Evolutionary conservation across 2,797 vertebrate species (phyloP).

Genomic region (Nasua narica): DNA sequence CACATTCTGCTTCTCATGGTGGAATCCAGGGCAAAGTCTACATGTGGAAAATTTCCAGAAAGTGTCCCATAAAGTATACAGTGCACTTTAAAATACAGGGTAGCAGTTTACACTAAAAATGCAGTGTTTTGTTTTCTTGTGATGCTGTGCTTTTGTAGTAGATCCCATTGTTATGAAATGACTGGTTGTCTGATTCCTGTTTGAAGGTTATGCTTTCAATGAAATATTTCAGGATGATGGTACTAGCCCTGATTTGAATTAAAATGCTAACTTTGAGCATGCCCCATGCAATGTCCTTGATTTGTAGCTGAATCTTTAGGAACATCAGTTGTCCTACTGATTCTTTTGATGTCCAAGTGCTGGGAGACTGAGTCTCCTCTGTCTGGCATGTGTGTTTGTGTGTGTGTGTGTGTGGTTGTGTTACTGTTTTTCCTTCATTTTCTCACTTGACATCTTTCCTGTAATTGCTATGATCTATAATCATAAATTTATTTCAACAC

Average conservation of each 20-base stretch:
- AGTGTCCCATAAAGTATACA: neutral
- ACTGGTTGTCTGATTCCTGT: neutral
- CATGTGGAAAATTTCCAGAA: neutral
- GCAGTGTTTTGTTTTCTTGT: neutral
- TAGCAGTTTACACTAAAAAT: neutral
- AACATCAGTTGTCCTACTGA: slow-evolving; percentile 34
- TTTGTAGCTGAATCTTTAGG: slow-evolving; percentile 11
- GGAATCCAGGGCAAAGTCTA: neutral
- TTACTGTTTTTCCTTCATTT: neutral
- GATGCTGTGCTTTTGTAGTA: neutral
- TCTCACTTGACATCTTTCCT: neutral
- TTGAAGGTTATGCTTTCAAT: neutral
- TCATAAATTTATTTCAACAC: neutral
- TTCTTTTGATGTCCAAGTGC: neutral
- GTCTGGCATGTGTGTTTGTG: neutral
- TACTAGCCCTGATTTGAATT: neutral
- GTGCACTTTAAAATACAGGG: neutral
- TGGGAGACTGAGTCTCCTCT: neutral
- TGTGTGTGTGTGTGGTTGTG: neutral
- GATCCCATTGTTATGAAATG: neutral
- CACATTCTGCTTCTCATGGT: neutral
- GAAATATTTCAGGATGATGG: slow-evolving; percentile 17
- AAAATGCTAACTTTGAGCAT: neutral
- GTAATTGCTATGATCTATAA: neutral
- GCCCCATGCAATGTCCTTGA: neutral